These are phyloP conservation scores for Drosophila villosipedis DNA, from an alignment of 2,888 invertebrate genomes.

Conservation along the genomic window DNA sequence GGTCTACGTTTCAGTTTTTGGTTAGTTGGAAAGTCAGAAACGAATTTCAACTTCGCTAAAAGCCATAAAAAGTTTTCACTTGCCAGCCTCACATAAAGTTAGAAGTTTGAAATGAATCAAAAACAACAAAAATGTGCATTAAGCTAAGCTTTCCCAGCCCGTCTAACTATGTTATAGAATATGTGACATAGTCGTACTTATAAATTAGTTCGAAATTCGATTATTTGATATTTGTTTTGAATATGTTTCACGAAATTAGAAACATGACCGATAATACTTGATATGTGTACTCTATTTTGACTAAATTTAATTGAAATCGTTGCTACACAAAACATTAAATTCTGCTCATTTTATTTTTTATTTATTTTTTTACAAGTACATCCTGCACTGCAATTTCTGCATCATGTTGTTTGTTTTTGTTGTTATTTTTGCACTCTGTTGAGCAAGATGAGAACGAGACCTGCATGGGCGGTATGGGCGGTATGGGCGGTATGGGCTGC, in stretches of 20 bases:
- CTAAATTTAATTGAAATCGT: slow-evolving; percentile 63
- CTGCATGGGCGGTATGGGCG: slow-evolving; percentile 10
- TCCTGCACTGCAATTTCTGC: slow-evolving; percentile 47
- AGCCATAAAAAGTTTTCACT: slow-evolving; percentile 24
- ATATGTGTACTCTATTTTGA: slow-evolving; percentile 31
- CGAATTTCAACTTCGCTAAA: slow-evolving; percentile 16
- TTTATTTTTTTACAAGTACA: slow-evolving; percentile 27
- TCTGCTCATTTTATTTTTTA: slow-evolving; percentile 14
- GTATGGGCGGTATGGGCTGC: slow-evolving; percentile 15
- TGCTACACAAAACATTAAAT: slow-evolving; percentile 60
- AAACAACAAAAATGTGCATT: background rate
- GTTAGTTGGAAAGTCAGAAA: slow-evolving; percentile 12
- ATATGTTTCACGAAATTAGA: background rate
- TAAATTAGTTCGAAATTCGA: background rate
- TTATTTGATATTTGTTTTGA: background rate
- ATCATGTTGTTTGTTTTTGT: slow-evolving; percentile 41
- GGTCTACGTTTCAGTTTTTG: background rate
- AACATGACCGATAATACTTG: slow-evolving; percentile 18
- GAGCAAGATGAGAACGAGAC: slow-evolving; percentile 17
- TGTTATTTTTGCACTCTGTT: slow-evolving; percentile 17
- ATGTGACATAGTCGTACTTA: background rate
- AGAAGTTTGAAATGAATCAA: slow-evolving; percentile 4
- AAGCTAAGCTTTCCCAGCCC: background rate
- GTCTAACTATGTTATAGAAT: background rate
- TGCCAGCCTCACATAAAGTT: slow-evolving; percentile 2